These are phyloP conservation scores for Tribolium madens DNA, from an alignment of 1,140 invertebrate genomes.

Conservation along the genomic window DNA sequence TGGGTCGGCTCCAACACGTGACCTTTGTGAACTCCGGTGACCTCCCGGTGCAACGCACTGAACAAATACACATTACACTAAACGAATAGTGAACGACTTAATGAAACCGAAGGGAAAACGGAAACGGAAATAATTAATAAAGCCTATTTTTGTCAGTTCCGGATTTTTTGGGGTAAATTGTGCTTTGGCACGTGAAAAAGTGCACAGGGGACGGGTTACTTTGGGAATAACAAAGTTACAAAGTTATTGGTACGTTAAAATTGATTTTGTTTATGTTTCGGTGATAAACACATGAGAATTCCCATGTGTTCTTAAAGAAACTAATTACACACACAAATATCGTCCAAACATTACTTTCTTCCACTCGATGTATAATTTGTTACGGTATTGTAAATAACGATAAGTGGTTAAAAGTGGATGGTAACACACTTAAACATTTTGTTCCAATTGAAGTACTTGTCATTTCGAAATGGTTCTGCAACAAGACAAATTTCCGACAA, in stretches of 20 bases:
- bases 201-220: no score
- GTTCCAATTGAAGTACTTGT: not conserved
- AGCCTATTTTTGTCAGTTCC: not conserved
- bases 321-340: slow-evolving; percentile 17
- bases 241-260: no score
- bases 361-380: slow-evolving; percentile 5
- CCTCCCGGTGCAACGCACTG: slow-evolving; percentile 35
- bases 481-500: not conserved
- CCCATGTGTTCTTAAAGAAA: not conserved
- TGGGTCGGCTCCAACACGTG: slow-evolving; percentile 37
- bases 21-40: slow-evolving; percentile 33
- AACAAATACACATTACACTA: slow-evolving; percentile 35
- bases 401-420: slow-evolving; percentile 7
- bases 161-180: not conserved
- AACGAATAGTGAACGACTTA: slow-evolving; percentile 25
- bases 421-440: slow-evolving; percentile 1
- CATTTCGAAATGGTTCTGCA: not conserved
- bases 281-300: not conserved
- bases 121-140: slow-evolving; percentile 2
- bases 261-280: no score
- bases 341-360: slow-evolving; percentile 9
- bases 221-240: no score
- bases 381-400: slow-evolving; percentile 22
- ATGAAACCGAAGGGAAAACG: slow-evolving; percentile 20
- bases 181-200: not conserved